A percentile compares a stretch with the other conserved stretches of the same genome.
Conservation (phyloP, 1,140 invertebrate species). For the Drosophila murphyi region DNA sequence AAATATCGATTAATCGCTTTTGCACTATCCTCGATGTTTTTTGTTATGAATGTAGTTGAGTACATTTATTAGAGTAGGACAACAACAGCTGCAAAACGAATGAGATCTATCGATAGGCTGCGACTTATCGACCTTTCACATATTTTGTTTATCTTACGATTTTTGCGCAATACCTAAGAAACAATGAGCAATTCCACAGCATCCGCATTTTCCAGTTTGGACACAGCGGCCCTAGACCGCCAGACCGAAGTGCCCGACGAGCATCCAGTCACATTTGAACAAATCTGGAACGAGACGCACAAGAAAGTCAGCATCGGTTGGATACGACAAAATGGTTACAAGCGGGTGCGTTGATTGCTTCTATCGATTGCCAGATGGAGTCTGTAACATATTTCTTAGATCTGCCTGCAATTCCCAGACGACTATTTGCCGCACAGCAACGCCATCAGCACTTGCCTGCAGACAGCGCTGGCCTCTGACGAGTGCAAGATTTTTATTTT, state of each 20-base stretch:
- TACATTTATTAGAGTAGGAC: conserved; percentile 6
- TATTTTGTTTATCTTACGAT: conserved; percentile 51
- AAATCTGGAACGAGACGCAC: conserved; percentile 85
- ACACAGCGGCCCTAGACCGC: conserved; percentile 69
- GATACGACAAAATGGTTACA: conserved; percentile 88
- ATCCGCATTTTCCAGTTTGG: conserved; percentile 74
- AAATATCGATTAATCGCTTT: conserved; percentile 23
- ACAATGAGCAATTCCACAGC: conserved; percentile 55
- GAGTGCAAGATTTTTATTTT: conserved; percentile 90
- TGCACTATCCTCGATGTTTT: not conserved
- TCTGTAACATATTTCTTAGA: conserved; percentile 85
- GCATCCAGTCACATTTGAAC: conserved; percentile 42
- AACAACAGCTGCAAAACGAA: not conserved
- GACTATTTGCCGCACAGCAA: conserved; percentile 89
- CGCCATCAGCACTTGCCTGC: conserved; percentile 88
- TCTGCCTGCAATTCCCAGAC: conserved; percentile 97
- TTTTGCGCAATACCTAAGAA: conserved; percentile 17
- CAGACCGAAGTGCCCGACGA: conserved; percentile 52
- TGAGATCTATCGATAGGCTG: not conserved
- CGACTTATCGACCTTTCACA: conserved; percentile 15
- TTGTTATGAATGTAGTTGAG: not conserved
- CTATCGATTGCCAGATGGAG: not conserved
- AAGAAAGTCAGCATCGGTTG: conserved; percentile 87
- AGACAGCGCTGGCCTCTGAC: conserved; percentile 67
- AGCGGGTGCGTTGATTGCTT: conserved; percentile 86